These are phyloP conservation scores for Urechis unicinctus DNA, from an alignment of 2,888 invertebrate species.

Conservation along the genomic window DNA sequence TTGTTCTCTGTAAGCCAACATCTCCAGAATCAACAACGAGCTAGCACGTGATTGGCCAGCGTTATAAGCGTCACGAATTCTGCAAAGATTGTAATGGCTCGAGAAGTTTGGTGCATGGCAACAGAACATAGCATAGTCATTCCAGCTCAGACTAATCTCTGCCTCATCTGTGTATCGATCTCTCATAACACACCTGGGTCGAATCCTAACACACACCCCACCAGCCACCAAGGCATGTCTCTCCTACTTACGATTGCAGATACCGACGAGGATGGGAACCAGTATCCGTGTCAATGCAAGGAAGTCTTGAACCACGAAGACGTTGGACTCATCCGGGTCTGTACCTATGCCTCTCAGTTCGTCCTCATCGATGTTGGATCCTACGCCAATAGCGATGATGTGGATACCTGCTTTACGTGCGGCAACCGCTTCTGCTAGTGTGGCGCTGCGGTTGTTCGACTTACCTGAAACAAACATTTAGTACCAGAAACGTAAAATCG, in stretches of 20 bases:
- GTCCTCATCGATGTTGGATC: constrained; percentile 17
- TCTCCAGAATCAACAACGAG: neutral
- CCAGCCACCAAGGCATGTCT: neutral
- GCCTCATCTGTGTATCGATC: too few species aligned
- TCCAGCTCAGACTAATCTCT: too few species aligned
- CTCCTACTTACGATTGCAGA: constrained; percentile 34
- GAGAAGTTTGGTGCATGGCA: too few species aligned
- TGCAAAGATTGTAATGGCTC: too few species aligned
- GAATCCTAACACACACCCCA: neutral
- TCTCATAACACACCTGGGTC: too few species aligned
- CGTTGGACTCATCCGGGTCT: constrained; percentile 31
- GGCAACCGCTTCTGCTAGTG: constrained; percentile 15
- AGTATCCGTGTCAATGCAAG: constrained; percentile 29
- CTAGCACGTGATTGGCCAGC: neutral
- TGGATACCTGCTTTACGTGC: constrained; percentile 19
- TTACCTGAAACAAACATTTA: constrained; percentile 2
- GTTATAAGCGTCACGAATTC: too few species aligned
- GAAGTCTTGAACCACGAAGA: constrained; percentile 35
- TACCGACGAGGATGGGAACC: constrained; percentile 28
- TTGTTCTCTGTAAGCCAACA: constrained; percentile 25
- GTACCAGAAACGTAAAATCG: too few species aligned
- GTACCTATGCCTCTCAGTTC: constrained; percentile 39
- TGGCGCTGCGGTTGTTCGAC: constrained; percentile 7
- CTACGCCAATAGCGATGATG: constrained; percentile 17
- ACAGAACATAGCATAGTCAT: too few species aligned